phyloP scores from a whole-genome alignment of 2,888 invertebrate species.

The Hirtodrosophila duncani region DNA sequence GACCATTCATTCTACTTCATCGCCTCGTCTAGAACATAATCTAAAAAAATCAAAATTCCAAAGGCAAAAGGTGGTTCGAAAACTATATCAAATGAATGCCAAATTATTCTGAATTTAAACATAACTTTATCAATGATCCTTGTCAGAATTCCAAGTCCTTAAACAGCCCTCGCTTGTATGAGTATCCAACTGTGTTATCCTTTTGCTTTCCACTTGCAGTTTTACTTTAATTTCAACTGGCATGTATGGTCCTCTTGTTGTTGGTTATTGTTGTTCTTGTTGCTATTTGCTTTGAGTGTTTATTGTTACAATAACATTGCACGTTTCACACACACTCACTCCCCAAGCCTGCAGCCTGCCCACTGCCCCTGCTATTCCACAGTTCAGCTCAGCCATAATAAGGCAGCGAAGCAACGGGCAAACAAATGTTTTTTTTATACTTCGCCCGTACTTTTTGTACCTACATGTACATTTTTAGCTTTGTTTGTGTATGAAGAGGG shows the following conservation, averaged over 20 bases:
- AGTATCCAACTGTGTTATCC: too few species aligned
- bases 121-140: too few species aligned
- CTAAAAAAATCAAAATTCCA: too few species aligned
- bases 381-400: slow-evolving; percentile 24
- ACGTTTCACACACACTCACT: slow-evolving; percentile 4
- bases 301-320: slow-evolving; percentile 54
- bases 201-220: slow-evolving; percentile 10
- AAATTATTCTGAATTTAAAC: too few species aligned
- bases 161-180: too few species aligned
- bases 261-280: slow-evolving; percentile 8
- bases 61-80: too few species aligned
- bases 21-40: too few species aligned
- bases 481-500: background rate
- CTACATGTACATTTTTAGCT: background rate
- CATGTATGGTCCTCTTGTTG: slow-evolving; percentile 21
- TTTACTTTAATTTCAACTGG: slow-evolving; percentile 56
- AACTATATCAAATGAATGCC: too few species aligned
- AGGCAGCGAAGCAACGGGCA: slow-evolving; percentile 29
- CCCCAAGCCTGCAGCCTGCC: background rate
- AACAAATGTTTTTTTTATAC: slow-evolving; percentile 21
- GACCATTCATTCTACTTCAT: too few species aligned
- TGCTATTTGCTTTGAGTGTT: slow-evolving; percentile 33
- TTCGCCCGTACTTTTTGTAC: background rate
- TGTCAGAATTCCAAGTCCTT: too few species aligned
- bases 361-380: background rate